phyloP scores from a whole-genome alignment of 2,888 invertebrate species.

The Calliopum simillimum region DNA sequence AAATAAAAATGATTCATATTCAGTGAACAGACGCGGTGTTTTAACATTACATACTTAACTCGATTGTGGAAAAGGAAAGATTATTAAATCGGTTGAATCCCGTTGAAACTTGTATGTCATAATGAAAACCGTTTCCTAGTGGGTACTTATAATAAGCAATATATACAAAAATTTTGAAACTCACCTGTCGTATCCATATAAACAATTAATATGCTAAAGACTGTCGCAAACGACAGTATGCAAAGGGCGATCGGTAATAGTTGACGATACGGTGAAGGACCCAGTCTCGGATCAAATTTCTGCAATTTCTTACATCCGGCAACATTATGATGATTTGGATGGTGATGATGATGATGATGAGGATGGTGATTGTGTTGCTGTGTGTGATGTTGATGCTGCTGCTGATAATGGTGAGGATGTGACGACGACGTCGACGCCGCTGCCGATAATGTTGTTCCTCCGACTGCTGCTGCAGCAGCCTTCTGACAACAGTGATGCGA shows the following conservation, averaged over 20 bases:
- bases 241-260: constrained; percentile 79
- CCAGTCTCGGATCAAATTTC: constrained; percentile 65
- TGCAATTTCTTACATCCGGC: constrained; percentile 61
- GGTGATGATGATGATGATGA: constrained; percentile 44
- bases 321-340: constrained; percentile 35
- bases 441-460: constrained; percentile 48
- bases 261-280: constrained; percentile 66
- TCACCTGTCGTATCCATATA: constrained; percentile 86
- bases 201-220: constrained; percentile 81
- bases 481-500: constrained; percentile 60
- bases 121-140: no score
- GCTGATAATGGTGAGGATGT: constrained; percentile 49
- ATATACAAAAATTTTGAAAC: constrained; percentile 41
- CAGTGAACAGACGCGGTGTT: no score
- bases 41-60: no score
- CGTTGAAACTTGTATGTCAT: no score
- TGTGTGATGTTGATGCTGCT: constrained; percentile 32
- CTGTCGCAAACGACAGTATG: constrained; percentile 82
- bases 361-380: constrained; percentile 44
- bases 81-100: no score
- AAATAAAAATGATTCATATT: no score
- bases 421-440: constrained; percentile 43
- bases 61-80: no score
- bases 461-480: constrained; percentile 38
- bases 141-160: neutral